Evolutionary conservation across 2,797 vertebrate genomes (phyloP), one percentile per base, ranked within the genome.

Genomic region (Pipistrellus pygmaeus): DNA sequence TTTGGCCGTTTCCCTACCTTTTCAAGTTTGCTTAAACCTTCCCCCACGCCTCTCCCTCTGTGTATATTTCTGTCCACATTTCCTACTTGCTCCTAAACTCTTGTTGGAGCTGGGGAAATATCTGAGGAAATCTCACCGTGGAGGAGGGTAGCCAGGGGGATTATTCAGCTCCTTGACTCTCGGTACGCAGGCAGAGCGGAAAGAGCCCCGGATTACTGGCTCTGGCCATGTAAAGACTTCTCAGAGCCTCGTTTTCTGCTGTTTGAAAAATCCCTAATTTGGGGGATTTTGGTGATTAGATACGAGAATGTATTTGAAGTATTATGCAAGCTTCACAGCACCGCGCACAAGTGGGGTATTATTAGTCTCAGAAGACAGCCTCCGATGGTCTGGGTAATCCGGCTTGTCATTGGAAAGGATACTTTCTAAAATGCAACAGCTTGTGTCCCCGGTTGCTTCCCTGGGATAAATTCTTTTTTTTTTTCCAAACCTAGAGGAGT

Each of bases 211-310:
- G 60, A 85, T 93, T 94, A 88, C 55, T 85, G 68, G 30, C 57
- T 44, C 18, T 95, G 91, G 23, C 86, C 72, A 41, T 94, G 73
- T 95, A 90, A 71, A 85, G 85, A 85, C 55, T 69, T 90, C 64
- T 85, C 85, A 66, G 35, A 88, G 48, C 64, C 88, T 92, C 68
- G 41, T 94, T 96, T 84, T 84, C 64, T 91, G 20, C 32, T 90
- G 73, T 81, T 85, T 91, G 72, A 94, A 87, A 95, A 94, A 88
- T 91, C 55, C 91, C 69, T 95, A 72, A 91, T 94, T 95, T 96
- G 64, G 62, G 84, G 35, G 73, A 88, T 94, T 96, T 93, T 88
- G 57, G 80, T 92, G 55, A 94, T 95, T 95, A 95, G 96, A 84
- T 93, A 51, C 2, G 6, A 86, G 84, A 90, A 57, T 91, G 35